Evolutionary conservation across 2,888 invertebrate species (phyloP).

Genomic region (Leptothorax acervorum): DNA sequence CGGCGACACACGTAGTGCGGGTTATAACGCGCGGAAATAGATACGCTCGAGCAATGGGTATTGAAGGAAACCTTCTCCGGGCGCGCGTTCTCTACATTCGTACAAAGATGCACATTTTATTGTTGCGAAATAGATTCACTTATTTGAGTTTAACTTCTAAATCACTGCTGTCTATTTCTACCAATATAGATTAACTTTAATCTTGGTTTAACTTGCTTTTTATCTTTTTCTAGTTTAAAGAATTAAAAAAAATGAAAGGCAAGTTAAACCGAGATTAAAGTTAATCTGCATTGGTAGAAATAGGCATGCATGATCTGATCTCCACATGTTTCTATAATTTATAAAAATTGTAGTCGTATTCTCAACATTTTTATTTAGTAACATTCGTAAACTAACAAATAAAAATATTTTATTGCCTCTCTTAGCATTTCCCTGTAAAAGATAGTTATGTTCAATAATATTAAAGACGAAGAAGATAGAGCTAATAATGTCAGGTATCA

Average conservation of each 20-base stretch:
- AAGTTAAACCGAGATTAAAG: no score
- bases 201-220: no score
- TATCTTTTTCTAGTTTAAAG: no score
- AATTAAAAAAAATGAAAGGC: no score
- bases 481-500: background rate
- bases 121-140: background rate
- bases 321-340: background rate
- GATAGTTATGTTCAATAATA: background rate
- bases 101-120: background rate
- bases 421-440: background rate
- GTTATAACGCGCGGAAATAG: conserved; percentile 51
- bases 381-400: background rate
- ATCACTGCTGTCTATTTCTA: background rate
- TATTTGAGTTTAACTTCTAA: background rate
- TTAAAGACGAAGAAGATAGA: background rate
- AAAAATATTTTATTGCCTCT: background rate
- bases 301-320: background rate
- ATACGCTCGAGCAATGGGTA: conserved; percentile 19
- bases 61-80: background rate
- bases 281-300: no score
- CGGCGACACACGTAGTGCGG: conserved; percentile 52
- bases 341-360: background rate
- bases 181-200: no score
- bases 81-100: background rate
- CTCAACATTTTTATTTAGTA: conserved; percentile 11